phyloP scores from a whole-genome alignment of 1,140 invertebrate genomes.

The Sycophila sp. region DNA sequence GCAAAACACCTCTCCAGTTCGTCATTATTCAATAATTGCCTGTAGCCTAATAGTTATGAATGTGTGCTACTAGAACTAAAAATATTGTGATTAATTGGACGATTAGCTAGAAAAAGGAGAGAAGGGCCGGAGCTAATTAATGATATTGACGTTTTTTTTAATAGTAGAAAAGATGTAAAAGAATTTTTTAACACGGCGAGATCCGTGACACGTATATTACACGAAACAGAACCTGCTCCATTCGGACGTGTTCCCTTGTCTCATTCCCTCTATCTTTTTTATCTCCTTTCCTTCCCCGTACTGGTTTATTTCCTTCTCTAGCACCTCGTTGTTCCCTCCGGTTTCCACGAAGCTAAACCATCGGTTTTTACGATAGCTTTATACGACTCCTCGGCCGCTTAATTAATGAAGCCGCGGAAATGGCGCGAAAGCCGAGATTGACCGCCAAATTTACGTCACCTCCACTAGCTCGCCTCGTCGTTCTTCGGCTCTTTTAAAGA shows the following conservation, averaged over 20 bases:
- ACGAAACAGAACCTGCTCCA: no score
- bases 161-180: no score
- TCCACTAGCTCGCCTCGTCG: not conserved
- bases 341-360: conserved; percentile 46
- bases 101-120: no score
- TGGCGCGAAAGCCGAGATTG: conserved; percentile 31
- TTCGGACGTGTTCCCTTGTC: not conserved
- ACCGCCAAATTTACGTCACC: conserved; percentile 34
- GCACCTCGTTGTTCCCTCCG: conserved; percentile 15
- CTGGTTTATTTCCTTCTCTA: conserved; percentile 17
- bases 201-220: no score
- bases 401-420: conserved; percentile 43
- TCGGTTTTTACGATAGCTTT: conserved; percentile 43
- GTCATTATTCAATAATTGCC: no score
- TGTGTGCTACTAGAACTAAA: no score
- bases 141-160: no score
- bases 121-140: no score
- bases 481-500: conserved; percentile 1
- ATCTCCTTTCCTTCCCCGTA: not conserved
- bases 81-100: no score
- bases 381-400: conserved; percentile 40
- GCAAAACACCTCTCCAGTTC: no score
- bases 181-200: no score
- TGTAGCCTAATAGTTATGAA: no score
- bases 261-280: not conserved